A percentile compares a stretch with the other conserved stretches of the same genome.
phyloP scores from a whole-genome alignment of 2,888 invertebrate species.

The Mimas tiliae region DNA sequence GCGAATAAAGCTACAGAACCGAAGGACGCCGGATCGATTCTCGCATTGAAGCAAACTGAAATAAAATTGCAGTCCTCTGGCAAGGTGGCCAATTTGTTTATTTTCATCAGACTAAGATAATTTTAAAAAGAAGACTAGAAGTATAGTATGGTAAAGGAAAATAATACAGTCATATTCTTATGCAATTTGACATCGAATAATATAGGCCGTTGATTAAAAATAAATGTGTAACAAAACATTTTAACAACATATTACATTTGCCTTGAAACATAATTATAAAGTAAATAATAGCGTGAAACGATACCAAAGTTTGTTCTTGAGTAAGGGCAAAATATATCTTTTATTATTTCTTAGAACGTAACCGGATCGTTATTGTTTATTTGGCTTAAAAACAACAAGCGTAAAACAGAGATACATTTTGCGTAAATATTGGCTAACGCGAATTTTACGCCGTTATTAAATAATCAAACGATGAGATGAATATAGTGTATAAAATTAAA shows the following conservation, averaged over 20 bases:
- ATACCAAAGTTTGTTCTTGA: neutral
- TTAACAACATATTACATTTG: neutral
- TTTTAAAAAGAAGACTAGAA: no score
- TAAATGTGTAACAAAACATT: neutral
- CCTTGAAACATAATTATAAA: neutral
- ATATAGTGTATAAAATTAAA: no score
- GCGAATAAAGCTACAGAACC: no score
- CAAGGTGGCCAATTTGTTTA: no score
- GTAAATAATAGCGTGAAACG: neutral
- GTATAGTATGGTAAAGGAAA: neutral
- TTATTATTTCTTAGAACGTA: neutral
- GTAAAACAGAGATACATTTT: neutral
- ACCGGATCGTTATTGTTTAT: neutral
- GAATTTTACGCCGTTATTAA: neutral
- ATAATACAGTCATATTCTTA: neutral
- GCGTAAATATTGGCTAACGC: neutral
- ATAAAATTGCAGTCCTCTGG: no score
- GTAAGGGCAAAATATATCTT: neutral
- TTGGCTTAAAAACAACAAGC: neutral
- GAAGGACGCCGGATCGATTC: no score
- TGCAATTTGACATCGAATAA: neutral
- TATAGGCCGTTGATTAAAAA: neutral
- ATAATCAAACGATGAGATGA: neutral
- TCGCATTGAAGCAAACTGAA: no score
- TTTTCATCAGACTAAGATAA: no score